Evolutionary conservation across 1,140 invertebrate species (phyloP).

Genomic region (Cotesia glomerata): DNA sequence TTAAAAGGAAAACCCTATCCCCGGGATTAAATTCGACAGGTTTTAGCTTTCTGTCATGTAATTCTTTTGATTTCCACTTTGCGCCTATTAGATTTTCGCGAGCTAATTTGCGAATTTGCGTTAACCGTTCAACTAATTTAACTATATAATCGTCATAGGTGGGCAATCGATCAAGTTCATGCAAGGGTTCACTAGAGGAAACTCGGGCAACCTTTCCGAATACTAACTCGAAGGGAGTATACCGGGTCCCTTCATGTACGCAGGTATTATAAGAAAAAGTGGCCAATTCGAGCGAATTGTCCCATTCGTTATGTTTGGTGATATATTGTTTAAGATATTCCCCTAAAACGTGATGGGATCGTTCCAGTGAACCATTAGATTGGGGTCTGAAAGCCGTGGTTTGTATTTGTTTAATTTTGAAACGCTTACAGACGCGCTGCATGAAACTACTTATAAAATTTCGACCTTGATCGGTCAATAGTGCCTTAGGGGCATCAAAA

Average conservation of each 20-base stretch:
- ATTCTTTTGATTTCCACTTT: background rate
- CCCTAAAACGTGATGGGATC: slow-evolving; percentile 34
- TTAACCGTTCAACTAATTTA: background rate
- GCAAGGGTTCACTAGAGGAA: background rate
- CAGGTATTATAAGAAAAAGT: background rate
- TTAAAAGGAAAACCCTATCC: slow-evolving; percentile 2
- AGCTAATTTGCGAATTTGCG: background rate
- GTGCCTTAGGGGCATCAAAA: background rate
- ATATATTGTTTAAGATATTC: slow-evolving; percentile 32
- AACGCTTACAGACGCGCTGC: slow-evolving; percentile 34
- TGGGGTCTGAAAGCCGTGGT: slow-evolving; percentile 39
- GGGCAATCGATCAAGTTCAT: background rate
- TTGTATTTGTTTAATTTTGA: slow-evolving; percentile 35
- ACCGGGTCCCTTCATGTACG: slow-evolving; percentile 7
- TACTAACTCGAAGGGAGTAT: background rate
- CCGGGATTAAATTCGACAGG: background rate
- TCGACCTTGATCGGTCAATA: slow-evolving; percentile 4
- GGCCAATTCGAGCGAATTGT: background rate
- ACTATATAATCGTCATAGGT: slow-evolving; percentile 15
- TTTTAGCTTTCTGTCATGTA: slow-evolving; percentile 17
- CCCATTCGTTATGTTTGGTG: background rate
- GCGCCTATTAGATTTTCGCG: slow-evolving; percentile 9
- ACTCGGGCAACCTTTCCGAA: background rate
- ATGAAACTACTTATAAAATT: slow-evolving; percentile 37
- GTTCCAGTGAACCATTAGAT: slow-evolving; percentile 39